A percentile compares a stretch with the other conserved stretches of the same genome.
Evolutionary conservation across 1,140 invertebrate species (phyloP).

Genomic region (Calosoma granatense): DNA sequence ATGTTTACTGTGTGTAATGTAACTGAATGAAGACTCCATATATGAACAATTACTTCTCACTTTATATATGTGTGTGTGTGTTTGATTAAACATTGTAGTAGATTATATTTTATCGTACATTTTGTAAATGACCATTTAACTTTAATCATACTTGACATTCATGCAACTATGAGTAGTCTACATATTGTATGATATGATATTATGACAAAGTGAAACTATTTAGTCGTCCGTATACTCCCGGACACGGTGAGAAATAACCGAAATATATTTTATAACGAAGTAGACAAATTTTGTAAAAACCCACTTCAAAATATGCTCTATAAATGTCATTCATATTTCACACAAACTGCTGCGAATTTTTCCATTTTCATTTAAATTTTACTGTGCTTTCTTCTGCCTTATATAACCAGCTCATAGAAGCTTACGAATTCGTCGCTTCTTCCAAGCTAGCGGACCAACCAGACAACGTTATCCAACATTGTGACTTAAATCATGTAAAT

Average conservation of each 20-base stretch:
- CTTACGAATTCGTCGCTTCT: not conserved
- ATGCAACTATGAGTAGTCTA: not conserved
- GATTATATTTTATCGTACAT: not conserved
- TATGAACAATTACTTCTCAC: too few species aligned
- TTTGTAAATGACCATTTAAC: too few species aligned
- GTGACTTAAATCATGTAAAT: not conserved
- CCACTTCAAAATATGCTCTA: slow-evolving; percentile 9
- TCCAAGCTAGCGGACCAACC: not conserved
- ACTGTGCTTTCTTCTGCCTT: not conserved
- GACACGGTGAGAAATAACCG: slow-evolving; percentile 1
- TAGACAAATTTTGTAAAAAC: slow-evolving; percentile 8
- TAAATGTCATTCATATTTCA: slow-evolving; percentile 8
- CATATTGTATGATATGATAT: not conserved
- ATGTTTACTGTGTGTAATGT: too few species aligned
- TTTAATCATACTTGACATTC: not conserved
- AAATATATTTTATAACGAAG: slow-evolving; percentile 4
- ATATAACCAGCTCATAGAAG: not conserved
- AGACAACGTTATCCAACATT: not conserved
- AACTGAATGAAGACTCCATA: too few species aligned
- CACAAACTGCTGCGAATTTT: not conserved
- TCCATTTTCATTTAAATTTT: not conserved
- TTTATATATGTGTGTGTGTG: too few species aligned
- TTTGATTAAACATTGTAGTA: not conserved
- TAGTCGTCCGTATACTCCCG: not conserved
- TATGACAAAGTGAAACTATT: not conserved